A percentile compares a stretch with the other conserved stretches of the same genome.
Evolutionary conservation across 30 jellyfish, hydroid and myxozoan species (phyloP).

Genomic region (Clytia hemisphaerica): DNA sequence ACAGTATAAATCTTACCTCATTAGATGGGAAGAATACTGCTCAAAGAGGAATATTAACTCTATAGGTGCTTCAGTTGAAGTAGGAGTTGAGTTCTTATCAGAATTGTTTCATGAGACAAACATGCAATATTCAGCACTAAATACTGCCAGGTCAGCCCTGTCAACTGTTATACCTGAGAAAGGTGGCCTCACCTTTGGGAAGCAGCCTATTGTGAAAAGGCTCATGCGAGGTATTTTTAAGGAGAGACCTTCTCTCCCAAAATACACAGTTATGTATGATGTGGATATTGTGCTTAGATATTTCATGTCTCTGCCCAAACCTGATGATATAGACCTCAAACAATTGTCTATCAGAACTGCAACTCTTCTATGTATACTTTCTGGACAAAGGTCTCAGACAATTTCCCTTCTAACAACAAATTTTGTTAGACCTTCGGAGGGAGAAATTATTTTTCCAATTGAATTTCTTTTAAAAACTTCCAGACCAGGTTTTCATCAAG

Average conservation of each 20-base stretch:
- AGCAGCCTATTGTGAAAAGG: no score
- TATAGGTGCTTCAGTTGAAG: no score
- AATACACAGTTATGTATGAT: background rate
- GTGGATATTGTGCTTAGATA: conserved; percentile 7
- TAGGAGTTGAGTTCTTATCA: background rate
- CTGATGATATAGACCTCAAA: background rate
- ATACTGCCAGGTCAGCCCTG: conserved; percentile 9
- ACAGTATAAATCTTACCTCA: background rate
- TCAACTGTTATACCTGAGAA: background rate
- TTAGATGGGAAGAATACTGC: background rate
- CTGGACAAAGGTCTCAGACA: background rate
- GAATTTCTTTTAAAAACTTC: no score
- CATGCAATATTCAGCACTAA: conserved; percentile 1
- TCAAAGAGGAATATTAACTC: background rate
- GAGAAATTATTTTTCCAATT: no score
- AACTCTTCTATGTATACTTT: background rate
- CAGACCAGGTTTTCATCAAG: no score
- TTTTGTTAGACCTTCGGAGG: no score
- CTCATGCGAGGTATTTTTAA: conserved; percentile 22
- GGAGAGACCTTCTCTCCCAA: background rate
- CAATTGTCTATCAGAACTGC: background rate
- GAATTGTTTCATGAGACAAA: background rate
- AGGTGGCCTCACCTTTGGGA: conserved; percentile 19
- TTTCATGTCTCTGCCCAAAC: background rate
- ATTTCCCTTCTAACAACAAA: no score